These are phyloP conservation scores for Aphaenogaster ashmeadi DNA, from an alignment of 1,140 invertebrate genomes.

Conservation along the genomic window DNA sequence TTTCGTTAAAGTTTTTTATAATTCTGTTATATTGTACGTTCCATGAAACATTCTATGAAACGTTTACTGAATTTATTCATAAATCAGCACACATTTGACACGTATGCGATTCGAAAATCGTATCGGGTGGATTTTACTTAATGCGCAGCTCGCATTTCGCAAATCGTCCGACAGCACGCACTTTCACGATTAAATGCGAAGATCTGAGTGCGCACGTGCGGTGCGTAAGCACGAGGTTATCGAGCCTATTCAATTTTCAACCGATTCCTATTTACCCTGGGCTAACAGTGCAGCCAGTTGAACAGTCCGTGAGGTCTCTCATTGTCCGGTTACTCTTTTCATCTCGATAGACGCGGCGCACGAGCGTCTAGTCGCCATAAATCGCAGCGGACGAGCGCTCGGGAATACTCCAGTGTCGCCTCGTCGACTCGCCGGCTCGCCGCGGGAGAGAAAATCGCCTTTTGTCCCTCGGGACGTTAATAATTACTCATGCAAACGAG, in stretches of 20 bases:
- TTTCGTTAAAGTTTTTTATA: neutral
- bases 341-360: slow-evolving; percentile 46
- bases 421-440: slow-evolving; percentile 61
- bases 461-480: slow-evolving; percentile 73
- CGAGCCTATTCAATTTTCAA: slow-evolving; percentile 64
- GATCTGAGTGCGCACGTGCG: neutral
- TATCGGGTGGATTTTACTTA: neutral
- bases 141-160: neutral
- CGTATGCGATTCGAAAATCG: neutral
- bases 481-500: slow-evolving; percentile 76
- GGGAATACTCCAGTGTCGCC: slow-evolving; percentile 61
- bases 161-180: slow-evolving; percentile 2
- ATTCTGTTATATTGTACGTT: neutral
- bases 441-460: slow-evolving; percentile 71
- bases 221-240: slow-evolving; percentile 22
- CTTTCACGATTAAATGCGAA: slow-evolving; percentile 35
- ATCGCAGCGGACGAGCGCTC: slow-evolving; percentile 67
- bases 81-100: slow-evolving; percentile 17
- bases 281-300: slow-evolving; percentile 37
- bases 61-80: neutral
- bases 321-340: slow-evolving; percentile 71
- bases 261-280: slow-evolving; percentile 66
- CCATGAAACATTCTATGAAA: neutral
- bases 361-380: slow-evolving; percentile 70
- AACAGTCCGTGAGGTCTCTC: slow-evolving; percentile 30